phyloP scores from a whole-genome alignment of 2,888 invertebrate species.

The Melanostoma scalare region DNA sequence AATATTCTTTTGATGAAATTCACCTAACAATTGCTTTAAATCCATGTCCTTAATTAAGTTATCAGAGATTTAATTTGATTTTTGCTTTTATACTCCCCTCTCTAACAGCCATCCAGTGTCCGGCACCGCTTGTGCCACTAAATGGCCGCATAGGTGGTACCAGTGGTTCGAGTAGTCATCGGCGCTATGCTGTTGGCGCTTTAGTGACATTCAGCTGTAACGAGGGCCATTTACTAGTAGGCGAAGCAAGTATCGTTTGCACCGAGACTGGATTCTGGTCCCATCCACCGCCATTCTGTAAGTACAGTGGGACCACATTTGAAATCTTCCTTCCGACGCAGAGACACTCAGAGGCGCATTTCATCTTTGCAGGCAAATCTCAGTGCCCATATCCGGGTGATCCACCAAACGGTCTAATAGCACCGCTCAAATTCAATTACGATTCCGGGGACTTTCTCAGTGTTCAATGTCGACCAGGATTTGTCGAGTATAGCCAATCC shows the following conservation, averaged over 20 bases:
- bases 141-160: constrained; percentile 85
- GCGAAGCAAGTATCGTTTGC: constrained; percentile 92
- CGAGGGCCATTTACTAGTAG: constrained; percentile 85
- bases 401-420: constrained; percentile 87
- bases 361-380: constrained; percentile 84
- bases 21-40: not conserved
- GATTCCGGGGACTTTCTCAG: constrained; percentile 88
- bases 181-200: constrained; percentile 90
- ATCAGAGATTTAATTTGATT: constrained; percentile 57
- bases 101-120: constrained; percentile 89
- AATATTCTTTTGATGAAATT: constrained; percentile 21
- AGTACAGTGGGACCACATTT: constrained; percentile 76
- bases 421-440: constrained; percentile 88
- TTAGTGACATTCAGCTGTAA: constrained; percentile 90
- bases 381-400: constrained; percentile 89
- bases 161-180: constrained; percentile 81
- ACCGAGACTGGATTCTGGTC: constrained; percentile 95
- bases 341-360: constrained; percentile 47
- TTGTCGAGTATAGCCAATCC: constrained; percentile 82
- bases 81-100: constrained; percentile 55
- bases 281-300: constrained; percentile 92
- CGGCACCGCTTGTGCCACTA: constrained; percentile 88
- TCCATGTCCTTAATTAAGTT: not conserved
- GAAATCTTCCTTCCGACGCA: constrained; percentile 48
- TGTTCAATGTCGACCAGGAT: constrained; percentile 87